Evolutionary conservation across 2,113 vertebrate genomes (phyloP), one percentile per base, ranked within the genome.

Genomic region (Oncorhynchus masou): DNA sequence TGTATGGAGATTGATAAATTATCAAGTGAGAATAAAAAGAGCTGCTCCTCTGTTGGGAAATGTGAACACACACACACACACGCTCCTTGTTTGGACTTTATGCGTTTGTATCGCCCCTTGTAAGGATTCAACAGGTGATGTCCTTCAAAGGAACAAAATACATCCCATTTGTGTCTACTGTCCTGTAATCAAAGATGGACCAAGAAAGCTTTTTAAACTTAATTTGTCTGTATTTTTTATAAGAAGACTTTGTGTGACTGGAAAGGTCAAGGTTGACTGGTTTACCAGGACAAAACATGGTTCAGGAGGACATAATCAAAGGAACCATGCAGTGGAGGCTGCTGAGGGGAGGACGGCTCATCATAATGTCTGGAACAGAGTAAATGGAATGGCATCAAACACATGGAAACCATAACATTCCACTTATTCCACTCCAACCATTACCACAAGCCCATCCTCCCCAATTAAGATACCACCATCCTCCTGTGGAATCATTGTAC

Each of bases 1-100:
- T 62, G 59, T 62, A 62, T n/a, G 59, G 59, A 22, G 20, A 22
- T 11, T 45, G 39, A 45, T 12, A 62, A n/a, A 24, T 68, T 12
- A 29, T 31, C 66, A 31, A 68, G 16, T 13, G 66, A 34, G 16
- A 68, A 68, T 34, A 19, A 39, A 29, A 29, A 3, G 15, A 71
- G 82, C 84, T 78, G 79, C 77, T 90, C 51, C 13, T 3, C 51
- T 68, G 19, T 62, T 62, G 59, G 59, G 16, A 22, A 11, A 62
- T 16, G n/a, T n/a, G 59, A 62, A 62, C 59, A 62, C n/a, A 62
- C 74, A 25, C 74, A 62, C 62, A 49, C 22, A 66, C 25, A 51
- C 34, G 3, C 49, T 60, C 3, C 13, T 62, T 8, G 24, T 12
- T 24, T 2, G 19, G n/a, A 62, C n/a, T 5, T 62, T n/a, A 62